Evolutionary conservation across 1,140 invertebrate genomes (phyloP), one percentile per base, ranked within the genome.

Genomic region (Piezodorus guildinii): DNA sequence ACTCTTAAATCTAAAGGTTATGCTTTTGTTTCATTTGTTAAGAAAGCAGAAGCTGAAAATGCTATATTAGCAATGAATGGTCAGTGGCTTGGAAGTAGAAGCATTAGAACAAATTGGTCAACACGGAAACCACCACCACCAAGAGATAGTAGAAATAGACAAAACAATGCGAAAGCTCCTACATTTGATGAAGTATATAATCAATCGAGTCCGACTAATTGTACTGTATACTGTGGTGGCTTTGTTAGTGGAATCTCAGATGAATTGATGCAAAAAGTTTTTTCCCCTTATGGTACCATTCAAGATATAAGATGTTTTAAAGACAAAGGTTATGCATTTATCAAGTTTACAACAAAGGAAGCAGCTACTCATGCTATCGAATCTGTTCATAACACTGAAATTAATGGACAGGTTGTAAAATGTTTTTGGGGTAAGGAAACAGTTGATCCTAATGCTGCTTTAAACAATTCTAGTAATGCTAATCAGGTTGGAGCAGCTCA

Each of bases 91-190:
- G 97, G 97, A 4, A 93, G 90, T 60, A 82, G 96, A 67, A 93
- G 94, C 72, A 99, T 99, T 79, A 84, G 96, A 74, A 99, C 97
- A 68, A 99, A 99, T 77, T 99, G 96, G 96, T 97, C 96, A 12
- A 98, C 96, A n/a, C 84, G 96, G 70, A 98, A 98, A 79, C 88
- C 95, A 62, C 86, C 93, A 63, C 81, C 90, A 69, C 83, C 90
- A 15, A 23, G 63, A 27, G 63, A 65, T 44, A 60, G 27, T n/a
- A 73, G 78, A 80, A 75, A 82, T 77, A 72, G 62, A 59, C 30
- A 39, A 39, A 61, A 61, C 10, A 78, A 78, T 69, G 39, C 30
- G 17, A 84, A 85, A 71, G 80, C 80, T 49, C 74, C 84, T 62
- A 80, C 79, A 9, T 86, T 81, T 72, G 84, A 87, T 66, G 86